Evolutionary conservation across 2,888 invertebrate species (phyloP).

Genomic region (Atethmia centrago): DNA sequence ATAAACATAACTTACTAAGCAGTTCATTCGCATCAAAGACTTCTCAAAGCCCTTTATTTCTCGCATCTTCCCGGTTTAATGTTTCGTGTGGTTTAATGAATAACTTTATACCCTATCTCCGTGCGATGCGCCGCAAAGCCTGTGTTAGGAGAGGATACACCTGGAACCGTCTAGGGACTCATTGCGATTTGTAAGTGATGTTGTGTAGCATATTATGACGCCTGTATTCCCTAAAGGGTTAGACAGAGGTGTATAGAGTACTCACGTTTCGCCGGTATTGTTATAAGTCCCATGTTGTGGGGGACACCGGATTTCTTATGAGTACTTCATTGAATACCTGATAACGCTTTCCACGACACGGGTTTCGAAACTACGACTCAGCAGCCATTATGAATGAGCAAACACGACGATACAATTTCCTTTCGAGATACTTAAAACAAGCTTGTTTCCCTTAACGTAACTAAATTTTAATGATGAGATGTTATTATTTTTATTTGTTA

Average conservation of each 20-base stretch:
- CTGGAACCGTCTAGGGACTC: not conserved
- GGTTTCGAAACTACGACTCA: not conserved
- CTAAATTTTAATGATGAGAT: no score
- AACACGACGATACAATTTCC: no score
- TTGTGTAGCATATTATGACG: not conserved
- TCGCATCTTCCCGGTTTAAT: not conserved
- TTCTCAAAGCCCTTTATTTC: not conserved
- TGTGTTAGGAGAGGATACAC: conserved; percentile 2
- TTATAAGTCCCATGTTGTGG: no score
- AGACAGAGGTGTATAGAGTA: not conserved
- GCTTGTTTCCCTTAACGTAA: no score
- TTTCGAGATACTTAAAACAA: no score
- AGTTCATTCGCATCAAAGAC: conserved; percentile 1
- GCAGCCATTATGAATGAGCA: no score
- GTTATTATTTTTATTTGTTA: no score
- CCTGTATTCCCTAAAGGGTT: no score
- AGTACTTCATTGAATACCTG: no score
- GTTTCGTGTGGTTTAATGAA: conserved; percentile 29
- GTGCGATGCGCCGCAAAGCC: conserved; percentile 27
- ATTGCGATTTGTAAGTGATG: conserved; percentile 9
- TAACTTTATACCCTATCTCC: conserved; percentile 10
- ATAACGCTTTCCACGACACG: not conserved
- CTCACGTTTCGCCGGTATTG: not conserved
- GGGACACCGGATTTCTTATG: no score
- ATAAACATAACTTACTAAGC: conserved; percentile 6